Evolutionary conservation across 2,888 invertebrate species (phyloP), one percentile per base, ranked within the genome.

Genomic region (Plagiodera versicolora): DNA sequence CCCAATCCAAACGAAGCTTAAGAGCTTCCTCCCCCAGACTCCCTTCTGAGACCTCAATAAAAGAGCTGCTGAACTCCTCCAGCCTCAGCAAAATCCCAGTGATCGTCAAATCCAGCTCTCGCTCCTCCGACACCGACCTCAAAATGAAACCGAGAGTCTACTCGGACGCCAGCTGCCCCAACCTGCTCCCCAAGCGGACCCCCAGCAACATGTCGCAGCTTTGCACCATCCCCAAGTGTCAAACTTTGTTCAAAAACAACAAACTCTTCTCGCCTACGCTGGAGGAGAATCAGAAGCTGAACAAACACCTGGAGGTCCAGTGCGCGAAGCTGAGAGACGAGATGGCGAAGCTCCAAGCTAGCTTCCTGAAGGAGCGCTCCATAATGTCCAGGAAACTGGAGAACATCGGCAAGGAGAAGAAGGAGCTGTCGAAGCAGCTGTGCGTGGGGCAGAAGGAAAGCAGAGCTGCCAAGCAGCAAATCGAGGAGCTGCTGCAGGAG

Each of bases 401-500:
- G 11, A 47, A 58, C 0, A 56, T 74, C 5, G 60, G 60, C 10
- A 75, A 70, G 56, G 78, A 78, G 49, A 77, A 76, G 58, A 67
- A 70, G n/a, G 78, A 79, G 5, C 32, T 78, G 9, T 60, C 62
- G 16, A 72, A 71, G 47, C 72, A 73, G 53, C 59, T 78, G 5
- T 55, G 60, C 6, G 56, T 67, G 10, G 20, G 69, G 1, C 72
- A 75, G 9, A 78, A 77, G 55, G 78, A 79, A 60, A 77, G 75
- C 54, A 68, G 72, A 20, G 70, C 71, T 0, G 74, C 76, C 6
- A 77, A 75, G 64, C 70, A 74, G 45, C 76, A 79, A 58, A 58
- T 78, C 14, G 76, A 77, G 35, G 77, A 78, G 53, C 58, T 78
- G 16, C 56, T 75, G n/a, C 69, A 70, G 44, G 78, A 79, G 60